Evolutionary conservation across 1,140 invertebrate genomes (phyloP), one percentile per base, ranked within the genome.

Genomic region (Pseudachorutes palmiensis): DNA sequence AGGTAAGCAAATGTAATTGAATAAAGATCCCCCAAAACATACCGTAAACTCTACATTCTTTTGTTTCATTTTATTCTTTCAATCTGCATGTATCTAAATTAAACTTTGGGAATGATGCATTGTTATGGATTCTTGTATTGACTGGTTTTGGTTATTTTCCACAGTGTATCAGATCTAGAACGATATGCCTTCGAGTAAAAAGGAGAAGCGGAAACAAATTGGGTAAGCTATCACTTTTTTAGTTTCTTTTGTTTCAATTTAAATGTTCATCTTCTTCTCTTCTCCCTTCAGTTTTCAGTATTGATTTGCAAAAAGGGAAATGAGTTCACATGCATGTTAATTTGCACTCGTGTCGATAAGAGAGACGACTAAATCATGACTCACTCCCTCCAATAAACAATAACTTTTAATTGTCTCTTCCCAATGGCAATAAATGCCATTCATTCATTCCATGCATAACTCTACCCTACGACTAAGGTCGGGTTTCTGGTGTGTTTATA

Each of bases 141-240:
- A 48, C 63, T 28, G 24, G 48, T 22, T 33, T 49, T 62, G 30
- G 62, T 63, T 61, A 71, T 31, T 60, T 58, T 76, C 87, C 89
- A 65, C 81, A 96, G 93, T 96, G 93, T 79, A 96, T 97, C 76
- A 87, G 89, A 79, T 94, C 92, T 45, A 87, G 92, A 77, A 92
- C 91, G 74, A 95, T 97, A 81, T 94, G 91, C 78, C 81, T 97
- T 33, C 85, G 92, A 66, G 91, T 97, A 62, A 93, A 92, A 78
- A 82, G 92, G 77, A 85, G 88, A 76, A 90, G 87, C 74, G 88
- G 90, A 72, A 88, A 87, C 64, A 86, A 89, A 81, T 81, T 92
- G 77, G 88, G 91, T 94, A 79, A 92, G 90, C 86, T 9, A 41
- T 30, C 14, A 48, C 19, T 64, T 55, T 26, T 26, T 16, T 55